These are phyloP conservation scores for Augochlora pura DNA, from an alignment of 1,140 invertebrate species.

Conservation along the genomic window DNA sequence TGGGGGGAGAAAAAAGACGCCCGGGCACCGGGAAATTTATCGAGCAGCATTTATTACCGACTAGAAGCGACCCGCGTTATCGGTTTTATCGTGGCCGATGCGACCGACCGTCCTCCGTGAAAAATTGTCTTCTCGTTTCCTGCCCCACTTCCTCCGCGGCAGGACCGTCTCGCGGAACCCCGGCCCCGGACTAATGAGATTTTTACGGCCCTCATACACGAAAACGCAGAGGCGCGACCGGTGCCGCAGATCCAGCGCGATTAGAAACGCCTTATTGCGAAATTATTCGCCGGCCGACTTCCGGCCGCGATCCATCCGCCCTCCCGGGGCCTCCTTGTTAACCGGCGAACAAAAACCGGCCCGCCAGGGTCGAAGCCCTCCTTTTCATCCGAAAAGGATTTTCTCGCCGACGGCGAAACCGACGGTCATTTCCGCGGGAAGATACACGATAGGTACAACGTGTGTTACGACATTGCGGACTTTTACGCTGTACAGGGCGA, in stretches of 20 bases:
- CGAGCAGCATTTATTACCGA: slow-evolving; percentile 9
- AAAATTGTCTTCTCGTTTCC: slow-evolving; percentile 52
- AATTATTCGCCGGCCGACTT: slow-evolving; percentile 48
- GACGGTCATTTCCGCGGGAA: neutral
- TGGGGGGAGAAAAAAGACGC: slow-evolving; percentile 35
- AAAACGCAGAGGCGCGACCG: slow-evolving; percentile 19
- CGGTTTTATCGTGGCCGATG: slow-evolving; percentile 37
- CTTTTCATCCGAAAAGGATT: slow-evolving; percentile 30
- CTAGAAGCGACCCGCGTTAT: slow-evolving; percentile 35
- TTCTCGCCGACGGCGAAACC: neutral
- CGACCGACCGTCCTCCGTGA: slow-evolving; percentile 43
- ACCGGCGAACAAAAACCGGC: slow-evolving; percentile 7
- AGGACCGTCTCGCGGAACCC: neutral
- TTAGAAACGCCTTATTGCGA: slow-evolving; percentile 52
- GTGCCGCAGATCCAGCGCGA: slow-evolving; percentile 41
- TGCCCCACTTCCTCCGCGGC: slow-evolving; percentile 40
- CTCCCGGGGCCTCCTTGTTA: neutral
- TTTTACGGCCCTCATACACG: slow-evolving; percentile 20
- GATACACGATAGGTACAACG: too few species aligned
- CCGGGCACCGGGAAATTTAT: neutral
- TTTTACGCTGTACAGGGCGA: too few species aligned
- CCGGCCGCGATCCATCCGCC: slow-evolving; percentile 22
- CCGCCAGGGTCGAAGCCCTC: slow-evolving; percentile 28
- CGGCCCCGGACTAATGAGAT: slow-evolving; percentile 28
- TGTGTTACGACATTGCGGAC: too few species aligned